These are phyloP conservation scores for Garrulus glandarius DNA, from an alignment of 2,797 vertebrate species.

Conservation along the genomic window DNA sequence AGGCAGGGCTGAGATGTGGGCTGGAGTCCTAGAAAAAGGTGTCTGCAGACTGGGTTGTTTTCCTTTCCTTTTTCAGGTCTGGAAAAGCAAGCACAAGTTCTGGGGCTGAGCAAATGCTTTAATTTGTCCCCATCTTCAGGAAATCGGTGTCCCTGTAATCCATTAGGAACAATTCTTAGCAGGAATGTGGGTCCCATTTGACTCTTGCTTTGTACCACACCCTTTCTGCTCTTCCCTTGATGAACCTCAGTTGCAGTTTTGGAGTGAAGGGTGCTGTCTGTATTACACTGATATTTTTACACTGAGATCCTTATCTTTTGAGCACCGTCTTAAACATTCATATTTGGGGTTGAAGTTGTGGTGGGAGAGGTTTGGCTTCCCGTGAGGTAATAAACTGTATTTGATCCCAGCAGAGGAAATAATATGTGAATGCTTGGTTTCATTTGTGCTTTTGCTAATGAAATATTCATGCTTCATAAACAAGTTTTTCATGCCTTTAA, in stretches of 20 bases:
- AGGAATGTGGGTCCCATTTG: not conserved
- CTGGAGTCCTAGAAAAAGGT: not conserved
- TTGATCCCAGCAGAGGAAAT: not conserved
- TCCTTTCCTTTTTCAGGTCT: not conserved
- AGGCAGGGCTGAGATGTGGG: not conserved
- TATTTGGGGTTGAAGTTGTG: not conserved
- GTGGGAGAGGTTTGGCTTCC: not conserved
- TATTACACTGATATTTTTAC: not conserved
- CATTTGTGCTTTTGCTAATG: not conserved
- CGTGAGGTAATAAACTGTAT: not conserved
- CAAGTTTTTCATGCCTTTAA: conserved; percentile 32
- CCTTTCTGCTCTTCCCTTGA: not conserved
- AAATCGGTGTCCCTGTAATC: not conserved
- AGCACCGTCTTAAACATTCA: not conserved
- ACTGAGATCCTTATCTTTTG: not conserved
- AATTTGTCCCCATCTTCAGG: not conserved
- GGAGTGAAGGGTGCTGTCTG: not conserved
- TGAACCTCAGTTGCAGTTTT: not conserved
- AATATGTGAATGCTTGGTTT: not conserved
- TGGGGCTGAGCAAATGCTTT: not conserved
- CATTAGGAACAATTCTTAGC: not conserved
- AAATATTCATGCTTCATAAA: conserved; percentile 18
- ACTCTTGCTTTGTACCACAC: not conserved
- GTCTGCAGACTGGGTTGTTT: not conserved
- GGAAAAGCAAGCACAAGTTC: not conserved